Percentiles rank a stretch among this genome's conserved stretches.
Conservation (phyloP, 2,113 vertebrate genomes). For the Neoarius graeffei region DNA sequence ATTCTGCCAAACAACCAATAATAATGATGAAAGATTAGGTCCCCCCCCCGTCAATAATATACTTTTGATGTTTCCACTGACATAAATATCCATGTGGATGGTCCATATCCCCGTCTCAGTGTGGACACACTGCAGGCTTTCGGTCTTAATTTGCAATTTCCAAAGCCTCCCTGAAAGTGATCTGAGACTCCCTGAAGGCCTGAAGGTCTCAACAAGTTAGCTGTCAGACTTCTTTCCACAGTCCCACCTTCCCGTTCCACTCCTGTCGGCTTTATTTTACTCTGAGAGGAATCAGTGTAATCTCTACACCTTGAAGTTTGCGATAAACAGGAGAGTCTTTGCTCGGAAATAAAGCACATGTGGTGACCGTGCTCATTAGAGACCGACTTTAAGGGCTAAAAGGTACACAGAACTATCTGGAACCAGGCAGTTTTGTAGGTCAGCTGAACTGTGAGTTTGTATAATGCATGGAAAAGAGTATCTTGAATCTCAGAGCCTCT, state of each 20-base stretch:
- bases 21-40: neutral
- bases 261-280: neutral
- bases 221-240: constrained; percentile 19
- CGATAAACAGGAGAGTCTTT: neutral
- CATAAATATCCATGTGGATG: constrained; percentile 36
- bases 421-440: neutral
- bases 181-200: neutral
- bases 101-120: constrained; percentile 38
- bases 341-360: constrained; percentile 13
- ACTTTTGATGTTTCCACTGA: neutral
- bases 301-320: constrained; percentile 1
- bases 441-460: neutral
- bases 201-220: neutral
- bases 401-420: neutral
- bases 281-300: neutral
- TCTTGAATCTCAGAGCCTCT: too few species aligned
- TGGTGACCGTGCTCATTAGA: neutral
- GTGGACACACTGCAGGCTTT: constrained; percentile 44
- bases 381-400: neutral
- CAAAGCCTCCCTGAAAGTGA: neutral
- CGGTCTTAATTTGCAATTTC: neutral
- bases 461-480: neutral
- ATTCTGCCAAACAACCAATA: neutral
- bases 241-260: neutral
- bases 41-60: neutral